phyloP scores from a whole-genome alignment of 2,888 invertebrate genomes.

The Idaea biselata region DNA sequence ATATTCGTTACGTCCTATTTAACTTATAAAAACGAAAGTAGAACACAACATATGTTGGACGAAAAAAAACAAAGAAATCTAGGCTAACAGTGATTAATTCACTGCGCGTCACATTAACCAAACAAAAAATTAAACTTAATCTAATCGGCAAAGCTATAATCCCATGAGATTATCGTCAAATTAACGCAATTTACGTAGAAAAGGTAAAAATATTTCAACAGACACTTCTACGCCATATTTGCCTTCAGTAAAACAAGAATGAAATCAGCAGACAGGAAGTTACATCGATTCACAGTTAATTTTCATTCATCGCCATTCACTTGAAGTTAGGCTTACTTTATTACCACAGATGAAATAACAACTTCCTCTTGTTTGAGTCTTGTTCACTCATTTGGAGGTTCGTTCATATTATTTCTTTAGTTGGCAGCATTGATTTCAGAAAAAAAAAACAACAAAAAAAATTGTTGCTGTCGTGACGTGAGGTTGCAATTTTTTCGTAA shows the following conservation, averaged over 20 bases:
- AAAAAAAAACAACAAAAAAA: not conserved
- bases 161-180: constrained; percentile 69
- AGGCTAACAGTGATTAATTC: constrained; percentile 43
- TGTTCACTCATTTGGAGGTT: not conserved
- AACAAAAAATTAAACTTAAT: constrained; percentile 34
- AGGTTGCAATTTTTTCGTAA: constrained; percentile 39
- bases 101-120: constrained; percentile 38
- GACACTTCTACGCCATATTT: constrained; percentile 66
- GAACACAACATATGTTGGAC: constrained; percentile 65
- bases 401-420: not conserved
- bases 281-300: not conserved
- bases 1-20: constrained; percentile 41
- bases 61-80: constrained; percentile 55
- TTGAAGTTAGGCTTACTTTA: not conserved
- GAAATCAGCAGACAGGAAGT: constrained; percentile 1
- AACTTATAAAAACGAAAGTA: constrained; percentile 51
- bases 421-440: not conserved
- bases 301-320: constrained; percentile 1
- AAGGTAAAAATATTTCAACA: constrained; percentile 68
- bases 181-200: constrained; percentile 65
- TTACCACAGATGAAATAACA: not conserved
- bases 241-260: constrained; percentile 29
- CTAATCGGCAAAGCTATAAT: constrained; percentile 58
- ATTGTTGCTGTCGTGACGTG: constrained; percentile 32
- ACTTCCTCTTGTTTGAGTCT: not conserved